A percentile compares a stretch with the other conserved stretches of the same genome.
Evolutionary conservation across 2,113 vertebrate genomes (phyloP).

Genomic region (Tenebrosternarchus preto): DNA sequence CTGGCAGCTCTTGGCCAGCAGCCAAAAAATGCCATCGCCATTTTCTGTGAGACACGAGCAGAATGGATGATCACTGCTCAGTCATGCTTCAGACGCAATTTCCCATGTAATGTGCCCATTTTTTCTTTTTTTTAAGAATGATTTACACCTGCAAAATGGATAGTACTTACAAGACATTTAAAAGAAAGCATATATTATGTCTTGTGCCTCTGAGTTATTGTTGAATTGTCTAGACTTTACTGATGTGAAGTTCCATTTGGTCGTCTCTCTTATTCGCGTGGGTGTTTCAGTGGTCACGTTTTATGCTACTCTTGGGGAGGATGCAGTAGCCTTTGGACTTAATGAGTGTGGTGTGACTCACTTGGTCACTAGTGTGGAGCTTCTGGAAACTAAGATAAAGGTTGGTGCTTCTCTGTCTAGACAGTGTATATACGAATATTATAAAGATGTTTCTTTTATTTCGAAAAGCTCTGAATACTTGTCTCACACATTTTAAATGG

Average conservation of each 20-base stretch:
- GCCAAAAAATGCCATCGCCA: slow-evolving; percentile 85
- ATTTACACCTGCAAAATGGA: no score
- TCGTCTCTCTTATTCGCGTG: not conserved
- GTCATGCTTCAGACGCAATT: slow-evolving; percentile 92
- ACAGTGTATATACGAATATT: not conserved
- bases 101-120: slow-evolving; percentile 82
- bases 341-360: slow-evolving; percentile 90
- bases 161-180: no score
- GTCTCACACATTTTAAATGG: not conserved
- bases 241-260: not conserved
- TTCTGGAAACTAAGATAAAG: slow-evolving; percentile 92
- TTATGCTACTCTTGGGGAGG: slow-evolving; percentile 94
- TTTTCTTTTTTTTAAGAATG: not conserved
- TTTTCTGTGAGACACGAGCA: slow-evolving; percentile 95
- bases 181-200: no score
- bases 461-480: no score
- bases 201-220: not conserved
- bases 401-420: slow-evolving; percentile 66
- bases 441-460: not conserved
- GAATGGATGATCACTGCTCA: slow-evolving; percentile 97
- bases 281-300: slow-evolving; percentile 86
- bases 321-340: slow-evolving; percentile 88
- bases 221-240: no score
- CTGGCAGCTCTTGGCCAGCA: slow-evolving; percentile 84
- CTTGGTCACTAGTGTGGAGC: slow-evolving; percentile 88